A percentile compares a stretch with the other conserved stretches of the same genome.
phyloP scores from a whole-genome alignment of 2,113 vertebrate species.

The Syrrhaptes paradoxus region DNA sequence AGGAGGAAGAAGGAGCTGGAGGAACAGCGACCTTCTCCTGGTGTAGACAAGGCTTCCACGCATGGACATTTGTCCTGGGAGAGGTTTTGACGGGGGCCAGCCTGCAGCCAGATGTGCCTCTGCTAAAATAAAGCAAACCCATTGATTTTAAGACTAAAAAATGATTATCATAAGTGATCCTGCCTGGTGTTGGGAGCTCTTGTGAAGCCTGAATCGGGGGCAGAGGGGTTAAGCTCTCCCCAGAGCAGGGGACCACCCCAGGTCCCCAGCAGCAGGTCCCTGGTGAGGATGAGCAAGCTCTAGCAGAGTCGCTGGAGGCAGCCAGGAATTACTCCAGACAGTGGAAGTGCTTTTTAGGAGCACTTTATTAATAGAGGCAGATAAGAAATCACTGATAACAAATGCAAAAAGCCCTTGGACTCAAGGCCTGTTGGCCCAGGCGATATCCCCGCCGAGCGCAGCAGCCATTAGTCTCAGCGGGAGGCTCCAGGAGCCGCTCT shows the following conservation, averaged over 20 bases:
- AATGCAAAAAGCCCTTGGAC: not conserved
- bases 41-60: accelerated
- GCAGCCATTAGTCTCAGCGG: not conserved
- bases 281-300: not conserved
- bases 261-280: not conserved
- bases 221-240: not conserved
- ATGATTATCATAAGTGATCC: accelerated
- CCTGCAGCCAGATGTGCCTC: not conserved
- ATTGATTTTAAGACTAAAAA: not conserved
- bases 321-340: not conserved
- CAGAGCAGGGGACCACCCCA: accelerated
- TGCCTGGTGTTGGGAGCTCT: not conserved
- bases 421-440: not conserved
- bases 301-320: not conserved
- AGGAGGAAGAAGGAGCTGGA: not conserved
- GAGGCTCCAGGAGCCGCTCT: not conserved
- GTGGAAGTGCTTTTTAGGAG: not conserved
- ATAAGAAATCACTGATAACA: not conserved
- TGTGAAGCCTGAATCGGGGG: not conserved
- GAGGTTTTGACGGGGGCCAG: not conserved
- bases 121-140: not conserved
- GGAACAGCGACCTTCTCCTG: not conserved
- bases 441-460: not conserved
- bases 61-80: accelerated
- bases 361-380: not conserved